Conservation (phyloP, 2,113 vertebrate genomes). For the Helogale parvula region DNA sequence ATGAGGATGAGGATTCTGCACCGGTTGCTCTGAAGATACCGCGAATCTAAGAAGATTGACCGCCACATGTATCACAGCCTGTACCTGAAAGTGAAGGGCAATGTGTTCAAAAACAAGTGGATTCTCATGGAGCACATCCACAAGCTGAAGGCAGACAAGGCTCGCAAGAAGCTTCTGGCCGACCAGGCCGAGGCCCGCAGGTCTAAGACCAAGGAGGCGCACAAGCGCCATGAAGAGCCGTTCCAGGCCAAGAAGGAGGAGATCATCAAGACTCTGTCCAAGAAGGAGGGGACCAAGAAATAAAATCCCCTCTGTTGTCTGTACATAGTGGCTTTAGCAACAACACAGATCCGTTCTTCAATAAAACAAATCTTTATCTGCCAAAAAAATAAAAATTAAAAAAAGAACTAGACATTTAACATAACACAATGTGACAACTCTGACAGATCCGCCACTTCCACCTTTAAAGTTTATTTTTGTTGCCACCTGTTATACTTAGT, state of each 20-base stretch:
- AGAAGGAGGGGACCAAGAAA: slow-evolving; percentile 98
- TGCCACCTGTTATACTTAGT: not conserved
- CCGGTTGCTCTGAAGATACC: slow-evolving; percentile 95
- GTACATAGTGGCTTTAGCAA: not conserved
- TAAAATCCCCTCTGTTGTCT: slow-evolving; percentile 74
- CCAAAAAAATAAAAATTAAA: not conserved
- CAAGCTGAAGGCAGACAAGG: slow-evolving; percentile 99
- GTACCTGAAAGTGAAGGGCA: slow-evolving; percentile 98
- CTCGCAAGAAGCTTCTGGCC: slow-evolving; percentile 98
- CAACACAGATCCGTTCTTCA: not conserved
- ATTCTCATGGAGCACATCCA: slow-evolving; percentile 99
- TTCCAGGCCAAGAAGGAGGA: slow-evolving; percentile 98
- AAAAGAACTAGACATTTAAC: not conserved
- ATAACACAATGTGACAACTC: not conserved
- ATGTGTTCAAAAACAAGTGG: slow-evolving; percentile 99
- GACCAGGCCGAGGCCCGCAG: slow-evolving; percentile 98
- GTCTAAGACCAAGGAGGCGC: slow-evolving; percentile 98
- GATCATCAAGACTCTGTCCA: slow-evolving; percentile 96
- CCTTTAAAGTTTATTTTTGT: not conserved
- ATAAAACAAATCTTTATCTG: slow-evolving; percentile 67
- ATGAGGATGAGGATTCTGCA: slow-evolving; percentile 97
- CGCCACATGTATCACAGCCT: slow-evolving; percentile 99
- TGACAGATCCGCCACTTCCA: not conserved
- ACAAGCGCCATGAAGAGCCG: slow-evolving; percentile 96
- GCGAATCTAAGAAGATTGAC: slow-evolving; percentile 99